phyloP scores from a whole-genome alignment of 2,797 vertebrate species.

The Uromys caudimaculatus region DNA sequence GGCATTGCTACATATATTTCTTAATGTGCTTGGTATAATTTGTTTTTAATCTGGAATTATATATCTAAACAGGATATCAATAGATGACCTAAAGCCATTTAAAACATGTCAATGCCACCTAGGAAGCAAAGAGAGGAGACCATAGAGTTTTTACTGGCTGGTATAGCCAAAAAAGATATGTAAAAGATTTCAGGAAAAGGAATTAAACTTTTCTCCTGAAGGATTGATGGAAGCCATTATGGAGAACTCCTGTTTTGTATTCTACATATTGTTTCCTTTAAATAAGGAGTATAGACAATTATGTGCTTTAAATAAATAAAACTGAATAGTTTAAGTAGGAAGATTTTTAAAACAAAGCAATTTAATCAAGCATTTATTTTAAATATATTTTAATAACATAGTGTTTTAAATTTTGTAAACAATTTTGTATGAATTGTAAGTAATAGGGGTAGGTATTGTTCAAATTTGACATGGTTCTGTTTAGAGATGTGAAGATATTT shows the following conservation, averaged over 20 bases:
- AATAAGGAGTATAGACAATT: background rate
- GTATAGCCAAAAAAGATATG: background rate
- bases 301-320: background rate
- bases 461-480: background rate
- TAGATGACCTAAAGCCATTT: background rate
- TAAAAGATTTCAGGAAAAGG: background rate
- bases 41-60: background rate
- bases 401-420: background rate
- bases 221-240: background rate
- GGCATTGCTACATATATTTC: background rate
- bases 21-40: background rate
- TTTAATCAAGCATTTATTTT: background rate
- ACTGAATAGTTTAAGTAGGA: conserved; percentile 5
- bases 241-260: background rate
- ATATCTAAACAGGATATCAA: background rate
- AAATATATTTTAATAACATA: background rate
- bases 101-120: background rate
- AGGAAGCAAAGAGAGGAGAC: background rate
- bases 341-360: background rate
- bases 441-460: background rate
- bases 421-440: background rate
- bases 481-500: background rate
- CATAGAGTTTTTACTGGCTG: background rate
- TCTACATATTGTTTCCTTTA: background rate
- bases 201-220: background rate